Evolutionary conservation across 2,888 invertebrate species (phyloP), one percentile per base, ranked within the genome.

Genomic region (Chrysolina americana): DNA sequence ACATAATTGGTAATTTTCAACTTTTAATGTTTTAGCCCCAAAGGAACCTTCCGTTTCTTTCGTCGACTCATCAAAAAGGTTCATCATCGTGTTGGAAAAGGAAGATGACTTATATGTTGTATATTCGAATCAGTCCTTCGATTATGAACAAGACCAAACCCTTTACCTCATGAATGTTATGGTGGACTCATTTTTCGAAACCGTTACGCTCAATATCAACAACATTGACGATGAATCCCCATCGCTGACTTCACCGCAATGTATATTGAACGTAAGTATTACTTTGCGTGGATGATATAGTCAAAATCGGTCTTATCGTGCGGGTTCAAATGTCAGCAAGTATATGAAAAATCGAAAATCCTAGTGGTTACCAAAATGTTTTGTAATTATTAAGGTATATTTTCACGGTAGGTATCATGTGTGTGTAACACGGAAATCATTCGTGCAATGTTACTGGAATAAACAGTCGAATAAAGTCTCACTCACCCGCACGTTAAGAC

Each of bases 141-240:
- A 82, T 63, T 82, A 81, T 56, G 82, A 82, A 71, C 76, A 73
- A 1, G 64, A 79, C 65, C 17, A 63, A n/a, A 56, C 59, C 9
- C 15, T 8, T 0, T 78, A 79, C 53, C 13, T 9, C 48, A 28
- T 79, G 2, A 72, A 15, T 9, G 64, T 75, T 21, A 13, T 17
- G 2, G 23, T 73, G 10, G 28, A n/a, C 19, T 10, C 5, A 9
- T 1, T 1, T 4, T 1, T n/a, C 2, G 9, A 44, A 8, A 56
- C 70, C 13, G 41, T 81, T 41, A 44, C 48, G 41, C 28, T 83
- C 23, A 66, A 36, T 0, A 78, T 81, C 36, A 75, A 66, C 13
- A 83, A 83, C 68, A 63, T 80, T 64, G 83, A 83, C 36, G 83
- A 83, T 73, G 81, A 83, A 70, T 56, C 71, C 59, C 83, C 83